Evolutionary conservation across 2,113 vertebrate genomes (phyloP).

Genomic region (Eurystomus gularis): DNA sequence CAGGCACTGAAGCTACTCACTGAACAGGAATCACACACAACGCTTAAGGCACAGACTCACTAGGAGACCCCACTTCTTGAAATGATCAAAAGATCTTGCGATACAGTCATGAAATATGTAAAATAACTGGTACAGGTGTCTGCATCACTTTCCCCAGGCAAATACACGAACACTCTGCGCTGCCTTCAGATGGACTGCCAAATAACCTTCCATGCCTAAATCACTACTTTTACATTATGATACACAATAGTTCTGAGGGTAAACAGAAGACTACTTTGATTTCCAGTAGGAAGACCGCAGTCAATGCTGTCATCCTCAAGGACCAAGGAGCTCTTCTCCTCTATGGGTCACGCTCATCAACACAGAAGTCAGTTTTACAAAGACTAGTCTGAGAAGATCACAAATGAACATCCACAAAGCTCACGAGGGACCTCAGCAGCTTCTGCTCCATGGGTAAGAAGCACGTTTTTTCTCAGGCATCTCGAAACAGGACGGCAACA

Average conservation of each 20-base stretch:
- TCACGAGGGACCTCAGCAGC: neutral
- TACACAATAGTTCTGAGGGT: neutral
- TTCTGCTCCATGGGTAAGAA: neutral
- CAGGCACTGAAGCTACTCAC: neutral
- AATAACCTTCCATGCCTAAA: neutral
- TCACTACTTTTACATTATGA: neutral
- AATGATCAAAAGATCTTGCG: neutral
- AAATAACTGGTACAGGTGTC: neutral
- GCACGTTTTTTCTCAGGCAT: neutral
- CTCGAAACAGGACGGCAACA: neutral
- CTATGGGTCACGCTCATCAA: neutral
- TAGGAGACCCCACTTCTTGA: neutral
- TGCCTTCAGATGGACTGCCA: neutral
- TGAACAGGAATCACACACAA: neutral
- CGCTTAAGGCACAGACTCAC: neutral
- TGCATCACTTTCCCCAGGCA: neutral
- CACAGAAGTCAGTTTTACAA: neutral
- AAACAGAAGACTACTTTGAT: neutral
- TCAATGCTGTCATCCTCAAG: neutral
- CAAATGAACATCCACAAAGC: neutral
- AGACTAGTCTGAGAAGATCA: neutral
- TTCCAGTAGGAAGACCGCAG: neutral
- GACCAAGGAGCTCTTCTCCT: neutral
- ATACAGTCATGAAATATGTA: neutral
- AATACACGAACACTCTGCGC: accelerated